phyloP scores from a whole-genome alignment of 2,797 vertebrate genomes.

The Synanceia verrucosa region DNA sequence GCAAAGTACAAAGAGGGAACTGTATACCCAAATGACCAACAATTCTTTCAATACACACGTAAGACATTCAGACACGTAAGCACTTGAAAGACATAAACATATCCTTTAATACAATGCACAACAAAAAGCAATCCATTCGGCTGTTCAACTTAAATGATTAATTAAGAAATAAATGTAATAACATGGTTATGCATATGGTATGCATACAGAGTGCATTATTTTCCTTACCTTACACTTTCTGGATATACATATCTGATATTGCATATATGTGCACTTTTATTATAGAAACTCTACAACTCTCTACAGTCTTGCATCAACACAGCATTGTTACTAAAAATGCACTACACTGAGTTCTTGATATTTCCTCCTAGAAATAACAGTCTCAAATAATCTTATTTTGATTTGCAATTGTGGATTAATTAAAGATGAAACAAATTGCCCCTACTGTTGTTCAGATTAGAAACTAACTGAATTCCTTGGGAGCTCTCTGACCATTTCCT shows the following conservation, averaged over 20 bases:
- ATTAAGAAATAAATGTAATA: neutral
- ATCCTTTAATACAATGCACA: neutral
- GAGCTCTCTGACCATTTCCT: neutral
- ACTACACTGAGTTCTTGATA: neutral
- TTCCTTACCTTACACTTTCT: neutral
- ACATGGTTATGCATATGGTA: neutral
- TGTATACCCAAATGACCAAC: neutral
- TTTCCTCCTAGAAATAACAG: neutral
- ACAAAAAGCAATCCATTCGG: neutral
- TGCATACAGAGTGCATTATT: neutral
- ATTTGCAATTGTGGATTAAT: neutral
- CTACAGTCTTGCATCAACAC: neutral
- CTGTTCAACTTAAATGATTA: neutral
- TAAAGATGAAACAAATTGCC: neutral
- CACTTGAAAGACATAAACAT: neutral
- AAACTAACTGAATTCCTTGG: neutral
- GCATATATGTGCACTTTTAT: neutral
- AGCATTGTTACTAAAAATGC: neutral
- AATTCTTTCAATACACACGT: neutral
- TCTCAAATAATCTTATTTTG: neutral
- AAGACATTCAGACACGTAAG: neutral
- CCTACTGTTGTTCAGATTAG: neutral
- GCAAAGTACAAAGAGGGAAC: neutral
- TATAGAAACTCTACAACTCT: neutral
- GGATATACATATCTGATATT: fast-evolving